phyloP scores from a whole-genome alignment of 2,888 invertebrate species.

The Cremastinae sp. region DNA sequence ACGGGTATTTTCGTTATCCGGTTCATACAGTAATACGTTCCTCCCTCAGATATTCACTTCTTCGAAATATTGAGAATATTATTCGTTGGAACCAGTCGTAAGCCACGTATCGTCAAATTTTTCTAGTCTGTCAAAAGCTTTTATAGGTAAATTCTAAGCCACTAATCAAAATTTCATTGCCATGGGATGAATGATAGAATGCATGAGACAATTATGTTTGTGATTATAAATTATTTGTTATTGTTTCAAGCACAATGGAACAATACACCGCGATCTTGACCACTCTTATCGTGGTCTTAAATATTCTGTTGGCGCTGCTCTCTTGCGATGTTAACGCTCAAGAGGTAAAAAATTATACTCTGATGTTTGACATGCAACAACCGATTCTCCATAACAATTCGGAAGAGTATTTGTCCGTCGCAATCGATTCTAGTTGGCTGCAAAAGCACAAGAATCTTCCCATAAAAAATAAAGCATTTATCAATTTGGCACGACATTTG shows the following conservation, averaged over 20 bases:
- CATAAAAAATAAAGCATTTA: slow-evolving; percentile 74
- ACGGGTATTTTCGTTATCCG: no score
- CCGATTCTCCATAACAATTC: slow-evolving; percentile 74
- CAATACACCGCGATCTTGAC: slow-evolving; percentile 55
- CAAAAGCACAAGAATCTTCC: slow-evolving; percentile 71
- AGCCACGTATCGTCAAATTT: no score
- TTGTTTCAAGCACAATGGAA: slow-evolving; percentile 57
- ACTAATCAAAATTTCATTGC: no score
- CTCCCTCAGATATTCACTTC: no score
- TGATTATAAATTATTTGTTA: no score
- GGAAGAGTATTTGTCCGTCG: slow-evolving; percentile 82
- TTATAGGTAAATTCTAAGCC: no score
- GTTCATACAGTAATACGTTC: no score
- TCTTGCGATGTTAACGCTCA: slow-evolving; percentile 58
- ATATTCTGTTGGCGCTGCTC: slow-evolving; percentile 57
- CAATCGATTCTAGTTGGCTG: slow-evolving; percentile 82
- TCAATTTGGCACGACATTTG: slow-evolving; percentile 82
- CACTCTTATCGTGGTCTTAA: slow-evolving; percentile 52
- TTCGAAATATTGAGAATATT: no score
- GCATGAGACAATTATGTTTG: no score
- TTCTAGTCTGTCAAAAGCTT: no score
- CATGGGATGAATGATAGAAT: no score
- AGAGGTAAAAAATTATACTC: slow-evolving; percentile 43
- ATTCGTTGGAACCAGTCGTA: no score
- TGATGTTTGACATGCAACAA: slow-evolving; percentile 61